Conservation (phyloP, 2,888 invertebrate species). For the Malacosoma neustria region DNA sequence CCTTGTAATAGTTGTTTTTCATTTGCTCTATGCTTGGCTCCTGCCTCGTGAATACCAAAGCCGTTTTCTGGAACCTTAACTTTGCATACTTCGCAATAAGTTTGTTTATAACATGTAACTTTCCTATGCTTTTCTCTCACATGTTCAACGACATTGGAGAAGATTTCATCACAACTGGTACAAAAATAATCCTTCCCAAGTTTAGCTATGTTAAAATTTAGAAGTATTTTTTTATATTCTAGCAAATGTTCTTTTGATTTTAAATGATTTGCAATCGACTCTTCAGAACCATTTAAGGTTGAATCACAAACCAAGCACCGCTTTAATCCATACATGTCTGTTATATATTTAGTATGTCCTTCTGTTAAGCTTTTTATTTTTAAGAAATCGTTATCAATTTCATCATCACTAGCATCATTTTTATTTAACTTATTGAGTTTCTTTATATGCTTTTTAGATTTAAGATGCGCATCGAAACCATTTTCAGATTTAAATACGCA, state of each 20-base stretch:
- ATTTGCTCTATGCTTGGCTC: not conserved
- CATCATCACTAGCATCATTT: not conserved
- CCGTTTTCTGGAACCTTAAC: not conserved
- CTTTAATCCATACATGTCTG: not conserved
- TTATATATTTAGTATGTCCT: not conserved
- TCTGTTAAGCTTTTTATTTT: not conserved
- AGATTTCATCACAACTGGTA: not conserved
- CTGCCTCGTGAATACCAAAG: not conserved
- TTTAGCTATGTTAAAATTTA: not conserved
- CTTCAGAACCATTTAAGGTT: not conserved
- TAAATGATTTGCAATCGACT: not conserved
- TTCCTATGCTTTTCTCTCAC: not conserved
- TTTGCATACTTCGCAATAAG: not conserved
- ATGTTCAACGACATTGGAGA: not conserved
- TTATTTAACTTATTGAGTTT: not conserved
- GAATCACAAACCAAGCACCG: not conserved
- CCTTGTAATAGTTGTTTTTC: not conserved
- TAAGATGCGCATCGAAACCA: not conserved
- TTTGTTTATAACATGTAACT: not conserved
- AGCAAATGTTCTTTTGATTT: not conserved
- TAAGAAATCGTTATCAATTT: not conserved
- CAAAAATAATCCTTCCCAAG: not conserved
- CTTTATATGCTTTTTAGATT: not conserved
- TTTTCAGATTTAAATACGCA: not conserved
- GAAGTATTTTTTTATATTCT: not conserved